A percentile compares a stretch with the other conserved stretches of the same genome.
Evolutionary conservation across 1,140 invertebrate genomes (phyloP).

Genomic region (Trinorchestia longiramus): DNA sequence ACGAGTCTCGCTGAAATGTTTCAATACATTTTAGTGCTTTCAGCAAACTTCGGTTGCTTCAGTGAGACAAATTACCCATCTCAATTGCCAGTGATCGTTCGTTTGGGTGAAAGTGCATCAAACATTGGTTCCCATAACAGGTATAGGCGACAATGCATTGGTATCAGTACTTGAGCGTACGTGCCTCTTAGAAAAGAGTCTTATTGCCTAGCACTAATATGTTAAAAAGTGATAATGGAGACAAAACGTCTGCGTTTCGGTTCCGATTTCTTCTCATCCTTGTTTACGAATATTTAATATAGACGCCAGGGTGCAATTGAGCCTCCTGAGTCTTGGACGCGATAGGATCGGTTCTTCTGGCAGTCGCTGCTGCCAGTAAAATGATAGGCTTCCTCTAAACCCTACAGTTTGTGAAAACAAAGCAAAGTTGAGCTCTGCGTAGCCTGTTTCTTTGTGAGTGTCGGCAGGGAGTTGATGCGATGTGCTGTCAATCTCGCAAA

Average conservation of each 20-base stretch:
- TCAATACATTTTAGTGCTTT: not conserved
- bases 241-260: not conserved
- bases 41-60: not conserved
- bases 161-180: not conserved
- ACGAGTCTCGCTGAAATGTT: not conserved
- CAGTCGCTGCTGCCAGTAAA: not conserved
- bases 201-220: not conserved
- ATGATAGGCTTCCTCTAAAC: not conserved
- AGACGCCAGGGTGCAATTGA: not conserved
- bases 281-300: not conserved
- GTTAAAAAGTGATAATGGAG: not conserved
- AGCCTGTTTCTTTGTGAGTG: not conserved
- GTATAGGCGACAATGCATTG: not conserved
- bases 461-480: constrained; percentile 4
- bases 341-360: not conserved
- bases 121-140: not conserved
- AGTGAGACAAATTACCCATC: not conserved
- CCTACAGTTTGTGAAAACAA: not conserved
- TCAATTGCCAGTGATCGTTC: not conserved
- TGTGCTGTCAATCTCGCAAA: constrained; percentile 31
- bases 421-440: not conserved
- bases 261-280: not conserved
- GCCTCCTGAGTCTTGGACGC: not conserved
- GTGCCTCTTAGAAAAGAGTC: not conserved
- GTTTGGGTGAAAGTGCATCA: not conserved